phyloP scores from a whole-genome alignment of 2,888 invertebrate species.

The Cantharis nigra region DNA sequence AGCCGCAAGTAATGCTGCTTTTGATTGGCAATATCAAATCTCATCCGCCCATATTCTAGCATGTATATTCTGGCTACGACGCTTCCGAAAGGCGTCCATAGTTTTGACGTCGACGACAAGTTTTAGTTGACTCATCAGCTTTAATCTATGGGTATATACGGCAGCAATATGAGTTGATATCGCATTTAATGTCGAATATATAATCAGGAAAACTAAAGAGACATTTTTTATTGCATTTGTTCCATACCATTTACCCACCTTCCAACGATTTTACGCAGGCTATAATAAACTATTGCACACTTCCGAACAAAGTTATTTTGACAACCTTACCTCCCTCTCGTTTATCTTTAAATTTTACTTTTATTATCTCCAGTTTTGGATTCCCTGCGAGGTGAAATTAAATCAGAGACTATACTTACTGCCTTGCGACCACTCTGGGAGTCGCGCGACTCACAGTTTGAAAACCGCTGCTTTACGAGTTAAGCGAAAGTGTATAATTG shows the following conservation, averaged over 20 bases:
- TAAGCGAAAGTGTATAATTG: no score
- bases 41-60: neutral
- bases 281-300: no score
- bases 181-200: neutral
- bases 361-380: no score
- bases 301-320: no score
- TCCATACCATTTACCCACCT: neutral
- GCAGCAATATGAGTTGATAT: neutral
- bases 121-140: neutral
- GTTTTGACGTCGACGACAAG: neutral
- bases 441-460: no score
- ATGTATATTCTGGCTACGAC: neutral
- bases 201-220: neutral
- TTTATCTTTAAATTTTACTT: no score
- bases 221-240: neutral
- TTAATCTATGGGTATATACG: neutral
- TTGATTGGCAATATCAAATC: neutral
- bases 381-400: no score
- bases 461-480: no score
- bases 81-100: neutral
- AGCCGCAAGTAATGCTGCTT: neutral
- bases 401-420: no score
- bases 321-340: no score
- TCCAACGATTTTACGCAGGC: no score
- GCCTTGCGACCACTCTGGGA: no score